These are phyloP conservation scores for Diplazon laetatorius DNA, from an alignment of 2,888 invertebrate species.

Conservation along the genomic window DNA sequence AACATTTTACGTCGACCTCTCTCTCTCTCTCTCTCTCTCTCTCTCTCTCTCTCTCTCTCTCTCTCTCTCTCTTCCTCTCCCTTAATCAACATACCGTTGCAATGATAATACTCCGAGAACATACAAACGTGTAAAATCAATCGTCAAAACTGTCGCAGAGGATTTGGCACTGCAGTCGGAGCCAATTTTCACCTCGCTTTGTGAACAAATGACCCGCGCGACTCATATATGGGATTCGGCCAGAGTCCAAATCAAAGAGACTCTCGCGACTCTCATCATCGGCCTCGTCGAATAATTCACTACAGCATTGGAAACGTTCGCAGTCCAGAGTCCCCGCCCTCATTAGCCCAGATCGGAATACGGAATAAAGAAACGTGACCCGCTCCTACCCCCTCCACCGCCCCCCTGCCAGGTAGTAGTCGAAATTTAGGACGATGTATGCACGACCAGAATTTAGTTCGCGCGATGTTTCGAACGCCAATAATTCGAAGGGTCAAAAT, in stretches of 20 bases:
- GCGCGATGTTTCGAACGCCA: no score
- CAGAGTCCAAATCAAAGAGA: slow-evolving; percentile 48
- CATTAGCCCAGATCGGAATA: slow-evolving; percentile 37
- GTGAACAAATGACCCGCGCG: slow-evolving; percentile 54
- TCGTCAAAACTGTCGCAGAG: slow-evolving; percentile 28
- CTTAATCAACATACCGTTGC: neutral
- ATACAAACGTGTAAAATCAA: slow-evolving; percentile 25
- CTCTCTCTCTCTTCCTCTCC: no score
- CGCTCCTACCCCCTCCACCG: neutral
- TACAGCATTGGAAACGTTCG: slow-evolving; percentile 39
- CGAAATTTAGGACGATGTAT: no score
- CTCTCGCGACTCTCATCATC: slow-evolving; percentile 34
- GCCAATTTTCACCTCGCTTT: slow-evolving; percentile 58
- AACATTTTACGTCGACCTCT: no score
- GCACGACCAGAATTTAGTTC: no score
- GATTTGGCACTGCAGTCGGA: slow-evolving; percentile 47
- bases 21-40: no score
- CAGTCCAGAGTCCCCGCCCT: slow-evolving; percentile 21
- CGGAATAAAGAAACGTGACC: slow-evolving; percentile 6
- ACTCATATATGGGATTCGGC: slow-evolving; percentile 14
- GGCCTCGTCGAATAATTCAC: slow-evolving; percentile 54
- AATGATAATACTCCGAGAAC: neutral
- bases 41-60: no score
- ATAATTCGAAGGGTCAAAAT: no score
- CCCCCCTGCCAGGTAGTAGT: no score